Evolutionary conservation across 2,888 invertebrate genomes (phyloP), one percentile per base, ranked within the genome.

Genomic region (Cecidostiba fungosa): DNA sequence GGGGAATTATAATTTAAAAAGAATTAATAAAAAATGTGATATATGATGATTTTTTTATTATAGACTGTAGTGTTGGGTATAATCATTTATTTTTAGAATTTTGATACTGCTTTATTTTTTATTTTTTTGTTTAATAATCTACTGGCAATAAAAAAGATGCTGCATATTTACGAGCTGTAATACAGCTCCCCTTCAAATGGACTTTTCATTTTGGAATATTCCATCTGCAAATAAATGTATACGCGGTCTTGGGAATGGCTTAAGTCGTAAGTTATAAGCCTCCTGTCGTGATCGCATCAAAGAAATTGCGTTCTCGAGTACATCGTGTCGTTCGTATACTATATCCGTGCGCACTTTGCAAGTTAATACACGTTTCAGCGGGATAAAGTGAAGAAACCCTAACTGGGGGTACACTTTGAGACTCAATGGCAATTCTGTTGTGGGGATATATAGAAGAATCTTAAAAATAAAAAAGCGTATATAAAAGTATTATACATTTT

Each of bases 231-330:
- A n/a, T n/a, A n/a, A n/a, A n/a, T n/a, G n/a, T n/a, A 23, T 23
- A 54, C 16, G 6, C 1, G 54, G 4, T 4, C 0, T 23, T 6
- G 5, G 19, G n/a, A n/a, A 54, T 54, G n/a, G 16, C 19, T 50
- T 10, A 50, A 50, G n/a, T 1, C 54, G 8, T 54, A 54, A 54
- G 54, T 54, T 54, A 54, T n/a, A n/a, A 54, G 54, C 54, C 19
- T 47, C 3, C 54, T 54, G 6, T 54, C n/a, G 23, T 54, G 54
- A 19, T 19, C 6, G 19, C n/a, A 54, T 54, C 54, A 54, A 54
- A 54, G 54, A 59, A 59, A 59, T 59, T 59, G 19, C 54, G n/a
- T 59, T n/a, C n/a, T 59, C n/a, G n/a, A 59, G n/a, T 59, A 59
- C n/a, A 59, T 23, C n/a, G 54, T n/a, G 8, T n/a, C 19, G n/a